These are phyloP conservation scores for Drosophila lini DNA, from an alignment of 1,140 invertebrate species.

Conservation along the genomic window DNA sequence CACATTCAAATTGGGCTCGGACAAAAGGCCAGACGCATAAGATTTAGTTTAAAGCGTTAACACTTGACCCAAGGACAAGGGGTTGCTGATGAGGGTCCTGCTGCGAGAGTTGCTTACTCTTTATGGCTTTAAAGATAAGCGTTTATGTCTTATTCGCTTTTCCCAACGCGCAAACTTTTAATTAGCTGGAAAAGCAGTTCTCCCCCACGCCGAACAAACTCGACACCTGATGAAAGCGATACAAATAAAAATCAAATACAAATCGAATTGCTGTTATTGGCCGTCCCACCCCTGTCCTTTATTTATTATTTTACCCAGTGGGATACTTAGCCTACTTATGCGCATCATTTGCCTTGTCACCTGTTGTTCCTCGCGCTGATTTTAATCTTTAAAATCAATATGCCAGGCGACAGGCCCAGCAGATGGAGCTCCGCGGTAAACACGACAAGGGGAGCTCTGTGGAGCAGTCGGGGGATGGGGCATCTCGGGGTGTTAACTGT, in stretches of 20 bases:
- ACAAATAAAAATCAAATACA: constrained; percentile 61
- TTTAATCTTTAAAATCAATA: constrained; percentile 81
- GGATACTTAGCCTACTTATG: constrained; percentile 69
- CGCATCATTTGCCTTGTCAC: constrained; percentile 53
- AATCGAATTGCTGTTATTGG: constrained; percentile 48
- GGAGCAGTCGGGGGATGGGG: background rate
- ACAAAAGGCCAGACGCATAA: constrained; percentile 60
- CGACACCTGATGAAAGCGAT: constrained; percentile 8
- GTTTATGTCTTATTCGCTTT: constrained; percentile 32
- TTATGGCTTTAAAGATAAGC: constrained; percentile 69
- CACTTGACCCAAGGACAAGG: constrained; percentile 48
- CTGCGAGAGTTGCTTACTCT: constrained; percentile 48
- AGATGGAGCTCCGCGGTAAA: constrained; percentile 49
- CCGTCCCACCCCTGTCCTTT: background rate
- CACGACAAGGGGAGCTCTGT: constrained; percentile 20
- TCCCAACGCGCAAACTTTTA: constrained; percentile 70
- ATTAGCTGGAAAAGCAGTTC: constrained; percentile 49
- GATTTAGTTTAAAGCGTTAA: constrained; percentile 50
- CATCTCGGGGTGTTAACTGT: background rate
- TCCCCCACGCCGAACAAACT: constrained; percentile 51
- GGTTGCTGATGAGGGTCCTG: constrained; percentile 12
- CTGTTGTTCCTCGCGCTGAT: constrained; percentile 58
- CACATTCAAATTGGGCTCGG: constrained; percentile 56
- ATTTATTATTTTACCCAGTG: background rate
- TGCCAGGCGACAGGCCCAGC: constrained; percentile 55